These are phyloP conservation scores for Ciona savignyi DNA, from an alignment of 23 tunicate genomes.

Conservation along the genomic window DNA sequence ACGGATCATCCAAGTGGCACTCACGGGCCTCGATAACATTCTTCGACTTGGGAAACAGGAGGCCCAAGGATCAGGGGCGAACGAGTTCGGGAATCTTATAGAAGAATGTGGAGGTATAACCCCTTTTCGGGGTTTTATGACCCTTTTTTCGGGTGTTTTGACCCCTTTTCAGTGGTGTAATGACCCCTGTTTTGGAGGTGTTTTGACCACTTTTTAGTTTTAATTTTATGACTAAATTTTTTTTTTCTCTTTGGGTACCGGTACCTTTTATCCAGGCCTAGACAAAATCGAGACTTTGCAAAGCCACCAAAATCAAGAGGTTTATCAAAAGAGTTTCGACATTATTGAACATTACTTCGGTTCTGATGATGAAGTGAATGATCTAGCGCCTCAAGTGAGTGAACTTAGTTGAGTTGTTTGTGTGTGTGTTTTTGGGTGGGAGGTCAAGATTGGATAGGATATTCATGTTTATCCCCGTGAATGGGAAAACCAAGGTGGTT, in stretches of 20 bases:
- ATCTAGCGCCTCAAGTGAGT: constrained; percentile 38
- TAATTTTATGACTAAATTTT: no score
- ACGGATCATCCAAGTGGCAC: constrained; percentile 64
- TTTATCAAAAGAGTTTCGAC: constrained; percentile 74
- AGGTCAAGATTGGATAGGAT: no score
- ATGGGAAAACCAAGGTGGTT: no score
- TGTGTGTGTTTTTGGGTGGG: neutral
- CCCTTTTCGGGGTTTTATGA: no score
- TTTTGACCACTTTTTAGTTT: no score
- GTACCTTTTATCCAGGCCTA: constrained; percentile 25
- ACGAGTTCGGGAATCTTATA: constrained; percentile 48
- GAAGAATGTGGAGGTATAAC: constrained; percentile 71
- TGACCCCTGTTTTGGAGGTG: no score
- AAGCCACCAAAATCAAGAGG: constrained; percentile 59
- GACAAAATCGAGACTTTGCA: constrained; percentile 83
- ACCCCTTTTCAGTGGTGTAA: no score
- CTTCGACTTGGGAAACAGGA: constrained; percentile 54
- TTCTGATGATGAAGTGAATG: constrained; percentile 55
- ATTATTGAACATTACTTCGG: constrained; percentile 71
- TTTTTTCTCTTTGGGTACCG: neutral
- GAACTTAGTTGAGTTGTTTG: neutral
- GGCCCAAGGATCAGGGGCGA: constrained; percentile 17
- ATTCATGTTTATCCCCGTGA: no score
- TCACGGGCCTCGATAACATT: constrained; percentile 72
- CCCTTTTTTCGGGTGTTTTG: no score